Evolutionary conservation across 2,888 invertebrate genomes (phyloP).

Genomic region (Drosophila dives): DNA sequence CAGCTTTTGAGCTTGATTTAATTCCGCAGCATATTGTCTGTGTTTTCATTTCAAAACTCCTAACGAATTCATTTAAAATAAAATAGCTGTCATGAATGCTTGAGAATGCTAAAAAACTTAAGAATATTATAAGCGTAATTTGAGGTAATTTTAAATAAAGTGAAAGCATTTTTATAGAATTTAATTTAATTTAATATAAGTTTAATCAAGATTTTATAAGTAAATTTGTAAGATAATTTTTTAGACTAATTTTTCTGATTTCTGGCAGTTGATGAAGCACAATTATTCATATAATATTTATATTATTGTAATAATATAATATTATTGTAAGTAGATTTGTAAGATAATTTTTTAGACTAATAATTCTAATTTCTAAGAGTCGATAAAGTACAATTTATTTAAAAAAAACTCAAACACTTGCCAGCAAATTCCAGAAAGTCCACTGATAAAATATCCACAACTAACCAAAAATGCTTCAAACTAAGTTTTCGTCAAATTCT

Average conservation of each 20-base stretch:
- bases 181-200: no score
- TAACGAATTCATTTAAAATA: background rate
- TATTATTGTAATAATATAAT: no score
- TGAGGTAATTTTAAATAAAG: background rate
- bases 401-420: background rate
- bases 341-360: background rate
- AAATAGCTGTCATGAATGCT: background rate
- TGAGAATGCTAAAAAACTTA: background rate
- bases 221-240: background rate
- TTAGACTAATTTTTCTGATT: background rate
- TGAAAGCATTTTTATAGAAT: background rate
- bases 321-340: background rate
- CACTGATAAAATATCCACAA: background rate
- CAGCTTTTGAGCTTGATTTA: constrained; percentile 48
- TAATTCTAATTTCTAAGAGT: background rate
- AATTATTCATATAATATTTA: no score
- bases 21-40: constrained; percentile 16
- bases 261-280: background rate
- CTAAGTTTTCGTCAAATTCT: constrained; percentile 10
- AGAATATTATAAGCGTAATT: no score
- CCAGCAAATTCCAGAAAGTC: background rate
- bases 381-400: background rate
- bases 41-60: background rate
- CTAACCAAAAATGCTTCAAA: constrained; percentile 6
- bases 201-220: background rate